Evolutionary conservation across 2,888 invertebrate genomes (phyloP), one percentile per base, ranked within the genome.

Genomic region (Rhaphigaster nebulosa): DNA sequence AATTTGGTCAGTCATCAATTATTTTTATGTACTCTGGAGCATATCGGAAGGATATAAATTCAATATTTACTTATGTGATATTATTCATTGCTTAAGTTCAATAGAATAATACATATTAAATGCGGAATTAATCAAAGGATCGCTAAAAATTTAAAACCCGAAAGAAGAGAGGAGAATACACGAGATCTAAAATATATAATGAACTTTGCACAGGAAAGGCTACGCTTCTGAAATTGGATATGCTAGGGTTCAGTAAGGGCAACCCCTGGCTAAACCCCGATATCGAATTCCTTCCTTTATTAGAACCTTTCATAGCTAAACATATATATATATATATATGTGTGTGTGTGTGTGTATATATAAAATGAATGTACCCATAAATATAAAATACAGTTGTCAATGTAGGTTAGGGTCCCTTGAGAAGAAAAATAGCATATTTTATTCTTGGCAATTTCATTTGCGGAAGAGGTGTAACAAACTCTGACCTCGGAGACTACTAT

Each of bases 191-290:
- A 76, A 76, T 76, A 76, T 76, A 38, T 76, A 76, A 76, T n/a
- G 29, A 3, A 4, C 34, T 76, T 76, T 34, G 38, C 34, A 3
- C 34, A 29, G 23, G 26, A 38, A 76, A 76, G 38, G 38, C 38
- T 38, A 34, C 18, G 70, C 38, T 76, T 76, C 70, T 76, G 70
- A 76, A 76, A 76, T 76, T 76, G 70, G 70, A 76, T 76, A 38
- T 76, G 70, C 70, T 15, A 38, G 38, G 70, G 70, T 10, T 76
- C 38, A 76, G 70, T 38, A 38, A 20, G 70, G 38, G 20, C 8
- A 20, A 20, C 6, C 34, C 34, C 29, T 65, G 8, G 20, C 38
- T 34, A 29, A 23, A 76, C 34, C 1, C 60, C 18, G 10, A 1
- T 76, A 76, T 76, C 20, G 34, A 76, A 76, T 76, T 76, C 70